These are phyloP conservation scores for Strigops habroptila DNA, from an alignment of 2,113 vertebrate genomes.

Conservation along the genomic window DNA sequence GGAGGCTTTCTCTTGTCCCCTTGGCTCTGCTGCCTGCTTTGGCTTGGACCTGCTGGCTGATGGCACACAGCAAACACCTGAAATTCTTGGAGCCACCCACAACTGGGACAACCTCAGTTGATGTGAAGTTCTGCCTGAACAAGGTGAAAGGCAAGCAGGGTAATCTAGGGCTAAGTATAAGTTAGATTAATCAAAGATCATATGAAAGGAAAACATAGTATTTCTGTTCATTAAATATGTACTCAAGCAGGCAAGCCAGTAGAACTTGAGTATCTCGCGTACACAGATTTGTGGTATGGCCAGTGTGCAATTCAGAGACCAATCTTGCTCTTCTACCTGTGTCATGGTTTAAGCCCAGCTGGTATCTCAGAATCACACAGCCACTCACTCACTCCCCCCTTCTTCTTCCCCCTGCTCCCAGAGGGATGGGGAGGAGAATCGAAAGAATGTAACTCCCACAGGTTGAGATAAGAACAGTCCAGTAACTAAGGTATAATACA, in stretches of 20 bases:
- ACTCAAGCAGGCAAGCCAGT: neutral
- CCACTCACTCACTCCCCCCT: too few species aligned
- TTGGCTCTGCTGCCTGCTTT: neutral
- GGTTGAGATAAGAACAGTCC: too few species aligned
- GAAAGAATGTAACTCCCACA: too few species aligned
- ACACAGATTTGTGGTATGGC: neutral
- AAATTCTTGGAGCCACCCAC: neutral
- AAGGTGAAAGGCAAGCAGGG: neutral
- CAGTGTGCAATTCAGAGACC: neutral
- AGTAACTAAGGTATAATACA: too few species aligned
- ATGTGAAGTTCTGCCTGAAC: neutral
- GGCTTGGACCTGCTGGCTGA: neutral
- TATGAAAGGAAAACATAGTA: neutral
- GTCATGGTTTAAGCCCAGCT: too few species aligned
- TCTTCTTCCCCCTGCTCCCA: too few species aligned
- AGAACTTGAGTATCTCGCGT: neutral
- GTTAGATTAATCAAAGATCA: neutral
- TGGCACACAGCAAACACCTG: neutral
- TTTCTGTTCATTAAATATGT: neutral
- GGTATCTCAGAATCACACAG: too few species aligned
- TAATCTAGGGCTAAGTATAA: neutral
- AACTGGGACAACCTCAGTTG: neutral
- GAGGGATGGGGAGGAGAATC: too few species aligned
- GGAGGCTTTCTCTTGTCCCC: neutral
- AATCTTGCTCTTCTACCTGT: neutral